Percentiles rank a stretch among this genome's conserved stretches.
phyloP scores from a whole-genome alignment of 2,113 vertebrate species.

The Syrrhaptes paradoxus region DNA sequence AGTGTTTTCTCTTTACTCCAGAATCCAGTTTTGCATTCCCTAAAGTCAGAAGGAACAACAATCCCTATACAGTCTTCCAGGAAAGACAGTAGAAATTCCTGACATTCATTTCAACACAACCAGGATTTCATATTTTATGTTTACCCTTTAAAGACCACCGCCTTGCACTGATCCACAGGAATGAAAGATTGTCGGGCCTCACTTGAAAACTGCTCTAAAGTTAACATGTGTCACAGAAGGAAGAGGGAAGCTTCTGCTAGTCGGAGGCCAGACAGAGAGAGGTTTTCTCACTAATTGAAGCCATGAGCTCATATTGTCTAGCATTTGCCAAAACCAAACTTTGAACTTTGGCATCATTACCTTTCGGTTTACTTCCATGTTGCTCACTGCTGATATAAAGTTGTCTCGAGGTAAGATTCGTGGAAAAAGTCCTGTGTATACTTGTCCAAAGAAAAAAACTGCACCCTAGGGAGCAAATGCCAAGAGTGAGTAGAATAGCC shows the following conservation, averaged over 20 bases:
- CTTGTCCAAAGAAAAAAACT: not conserved
- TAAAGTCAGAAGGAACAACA: not conserved
- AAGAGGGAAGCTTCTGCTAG: not conserved
- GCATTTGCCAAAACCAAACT: not conserved
- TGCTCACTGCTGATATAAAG: not conserved
- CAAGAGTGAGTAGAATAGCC: not conserved
- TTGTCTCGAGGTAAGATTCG: not conserved
- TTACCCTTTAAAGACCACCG: not conserved
- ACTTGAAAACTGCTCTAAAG: not conserved
- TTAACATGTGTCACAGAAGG: accelerated
- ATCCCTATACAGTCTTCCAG: not conserved
- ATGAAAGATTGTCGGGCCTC: not conserved
- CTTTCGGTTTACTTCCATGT: not conserved
- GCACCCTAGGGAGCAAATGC: not conserved
- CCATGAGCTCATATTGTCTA: not conserved
- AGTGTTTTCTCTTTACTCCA: not conserved
- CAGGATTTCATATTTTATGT: not conserved
- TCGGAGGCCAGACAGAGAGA: not conserved
- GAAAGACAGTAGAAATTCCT: not conserved
- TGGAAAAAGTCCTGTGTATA: not conserved
- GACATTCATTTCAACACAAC: not conserved
- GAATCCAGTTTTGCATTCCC: conserved; percentile 7
- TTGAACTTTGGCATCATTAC: not conserved
- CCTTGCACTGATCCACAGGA: accelerated
- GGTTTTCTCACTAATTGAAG: not conserved